Evolutionary conservation across 1,140 invertebrate species (phyloP), one percentile per base, ranked within the genome.

Genomic region (Periplaneta americana): DNA sequence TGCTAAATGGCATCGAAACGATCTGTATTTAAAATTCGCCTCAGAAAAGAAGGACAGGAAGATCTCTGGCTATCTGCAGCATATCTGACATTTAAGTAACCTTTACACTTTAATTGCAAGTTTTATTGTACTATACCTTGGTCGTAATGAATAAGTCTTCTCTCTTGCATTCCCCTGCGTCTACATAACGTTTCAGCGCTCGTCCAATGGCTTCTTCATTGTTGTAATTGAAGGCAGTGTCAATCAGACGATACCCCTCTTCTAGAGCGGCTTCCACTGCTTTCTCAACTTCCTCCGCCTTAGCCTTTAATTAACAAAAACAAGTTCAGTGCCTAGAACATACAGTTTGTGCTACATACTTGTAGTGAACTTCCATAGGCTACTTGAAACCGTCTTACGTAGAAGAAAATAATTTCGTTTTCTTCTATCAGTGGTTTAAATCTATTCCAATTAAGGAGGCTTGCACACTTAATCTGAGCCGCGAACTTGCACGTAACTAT

Each of bases 61-160:
- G n/a, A n/a, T n/a, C n/a, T n/a, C n/a, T n/a, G n/a, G n/a, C n/a
- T n/a, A n/a, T n/a, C n/a, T n/a, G n/a, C n/a, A n/a, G n/a, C n/a
- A 17, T 31, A 17, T 17, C 31, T 37, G n/a, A 57, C 28, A 57
- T 39, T 34, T 39, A 15, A 22, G 18, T 36, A 15, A 36, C 8
- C 2, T 2, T 28, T 34, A 5, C 48, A 33, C 33, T 2, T 79
- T 1, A 11, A 2, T 2, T 32, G 48, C 15, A 28, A 17, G 18
- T 28, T n/a, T 18, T 22, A 74, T 34, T 66, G 31, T 22, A 17
- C 28, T 89, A 89, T 87, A 96, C 91, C 88, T 96, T 97, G 28
- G 96, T 95, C 1, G 94, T 94, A 81, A 97, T 91, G 87, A 96
- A 97, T 33, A 97, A 87, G 35, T 97, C 95, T 85, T 95, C 92